phyloP scores from a whole-genome alignment of 2,888 invertebrate genomes.

The Cremastinae sp. region DNA sequence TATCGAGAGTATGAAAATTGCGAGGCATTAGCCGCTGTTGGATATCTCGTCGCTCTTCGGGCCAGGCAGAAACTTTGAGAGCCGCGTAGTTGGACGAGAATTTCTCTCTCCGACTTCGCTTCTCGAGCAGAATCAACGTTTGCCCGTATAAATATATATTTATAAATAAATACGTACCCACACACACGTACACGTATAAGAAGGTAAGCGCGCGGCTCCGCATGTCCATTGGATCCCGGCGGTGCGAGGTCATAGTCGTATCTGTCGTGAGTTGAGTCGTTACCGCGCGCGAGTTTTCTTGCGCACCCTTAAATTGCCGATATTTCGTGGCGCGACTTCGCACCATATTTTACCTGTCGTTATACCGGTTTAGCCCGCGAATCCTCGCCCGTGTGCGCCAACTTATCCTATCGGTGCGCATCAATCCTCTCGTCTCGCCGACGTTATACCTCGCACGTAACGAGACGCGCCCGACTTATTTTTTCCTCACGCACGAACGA shows the following conservation, averaged over 20 bases:
- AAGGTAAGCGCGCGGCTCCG: constrained; percentile 46
- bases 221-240: constrained; percentile 13
- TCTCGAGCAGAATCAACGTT: constrained; percentile 28
- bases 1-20: constrained; percentile 60
- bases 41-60: constrained; percentile 50
- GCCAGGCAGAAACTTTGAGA: constrained; percentile 18
- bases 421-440: constrained; percentile 35
- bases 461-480: constrained; percentile 32
- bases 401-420: constrained; percentile 19
- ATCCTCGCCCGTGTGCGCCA: constrained; percentile 10
- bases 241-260: constrained; percentile 63
- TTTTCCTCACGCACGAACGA: neutral
- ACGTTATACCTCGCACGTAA: constrained; percentile 38
- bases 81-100: constrained; percentile 15
- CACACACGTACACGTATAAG: constrained; percentile 15
- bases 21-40: constrained; percentile 56
- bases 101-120: constrained; percentile 41
- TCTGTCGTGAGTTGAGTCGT: constrained; percentile 63
- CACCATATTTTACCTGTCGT: constrained; percentile 66
- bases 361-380: constrained; percentile 59
- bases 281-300: constrained; percentile 59
- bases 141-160: constrained; percentile 21
- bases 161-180: neutral
- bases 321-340: constrained; percentile 64
- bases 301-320: constrained; percentile 65